phyloP scores from a whole-genome alignment of 2,113 vertebrate genomes.

The Baryphthengus martii region DNA sequence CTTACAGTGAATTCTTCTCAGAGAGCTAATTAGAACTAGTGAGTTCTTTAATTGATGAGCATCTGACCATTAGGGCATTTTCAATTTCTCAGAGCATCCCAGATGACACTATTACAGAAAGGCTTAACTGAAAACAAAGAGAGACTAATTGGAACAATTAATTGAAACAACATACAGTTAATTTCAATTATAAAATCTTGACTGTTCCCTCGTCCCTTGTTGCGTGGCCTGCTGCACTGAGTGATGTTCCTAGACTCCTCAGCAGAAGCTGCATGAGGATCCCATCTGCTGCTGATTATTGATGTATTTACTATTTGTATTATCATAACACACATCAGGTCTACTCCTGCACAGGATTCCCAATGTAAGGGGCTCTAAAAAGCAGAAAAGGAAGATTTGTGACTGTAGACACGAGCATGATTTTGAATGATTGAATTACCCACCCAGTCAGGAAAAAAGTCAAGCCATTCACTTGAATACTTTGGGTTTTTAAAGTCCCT shows the following conservation, averaged over 20 bases:
- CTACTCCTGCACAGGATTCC: background rate
- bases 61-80: conserved; percentile 68
- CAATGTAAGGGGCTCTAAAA: background rate
- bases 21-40: conserved; percentile 64
- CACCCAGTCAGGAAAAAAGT: background rate
- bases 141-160: conserved; percentile 76
- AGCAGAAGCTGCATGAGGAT: background rate
- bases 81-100: conserved; percentile 66
- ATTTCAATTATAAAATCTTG: conserved; percentile 52
- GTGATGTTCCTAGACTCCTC: background rate
- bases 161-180: conserved; percentile 75
- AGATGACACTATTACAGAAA: conserved; percentile 64
- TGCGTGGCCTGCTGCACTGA: background rate
- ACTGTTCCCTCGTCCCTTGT: background rate
- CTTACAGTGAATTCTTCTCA: conserved; percentile 14
- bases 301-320: conserved; percentile 21
- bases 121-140: conserved; percentile 44
- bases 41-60: conserved; percentile 67
- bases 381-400: background rate
- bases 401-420: background rate
- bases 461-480: background rate
- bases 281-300: background rate
- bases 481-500: background rate
- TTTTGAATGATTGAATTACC: background rate
- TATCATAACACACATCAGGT: background rate